Percentiles rank a stretch among this genome's conserved stretches.
Conservation (phyloP, 2,113 vertebrate species). For the Elephantulus edwardii region DNA sequence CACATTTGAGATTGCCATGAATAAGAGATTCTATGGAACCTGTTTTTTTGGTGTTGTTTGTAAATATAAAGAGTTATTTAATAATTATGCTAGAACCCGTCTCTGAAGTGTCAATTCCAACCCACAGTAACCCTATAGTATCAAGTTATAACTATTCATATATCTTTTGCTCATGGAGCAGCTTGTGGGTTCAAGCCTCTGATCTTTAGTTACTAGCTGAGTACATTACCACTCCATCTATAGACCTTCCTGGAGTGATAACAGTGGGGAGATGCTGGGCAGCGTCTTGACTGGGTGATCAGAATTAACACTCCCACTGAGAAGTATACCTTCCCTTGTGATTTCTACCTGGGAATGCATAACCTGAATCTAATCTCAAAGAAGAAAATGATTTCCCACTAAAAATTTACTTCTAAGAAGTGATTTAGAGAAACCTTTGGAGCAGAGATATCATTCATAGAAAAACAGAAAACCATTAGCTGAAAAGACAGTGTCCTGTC, state of each 20-base stretch:
- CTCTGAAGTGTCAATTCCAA: not conserved
- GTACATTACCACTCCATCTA: not conserved
- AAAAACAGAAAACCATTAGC: not conserved
- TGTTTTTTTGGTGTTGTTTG: not conserved
- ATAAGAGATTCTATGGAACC: not conserved
- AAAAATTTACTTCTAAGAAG: not conserved
- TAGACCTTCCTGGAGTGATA: not conserved
- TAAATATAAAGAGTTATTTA: not conserved
- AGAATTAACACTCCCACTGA: not conserved
- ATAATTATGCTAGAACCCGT: not conserved
- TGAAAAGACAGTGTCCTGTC: not conserved
- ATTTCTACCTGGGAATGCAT: not conserved
- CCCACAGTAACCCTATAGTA: not conserved
- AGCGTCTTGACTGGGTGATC: not conserved
- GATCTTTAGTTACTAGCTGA: not conserved
- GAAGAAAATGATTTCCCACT: not conserved
- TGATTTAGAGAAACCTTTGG: not conserved
- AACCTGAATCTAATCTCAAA: not conserved
- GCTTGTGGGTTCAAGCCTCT: not conserved
- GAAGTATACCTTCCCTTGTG: not conserved
- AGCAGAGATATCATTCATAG: not conserved
- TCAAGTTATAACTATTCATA: not conserved
- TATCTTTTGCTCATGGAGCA: not conserved
- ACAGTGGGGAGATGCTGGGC: not conserved
- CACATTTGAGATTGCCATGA: not conserved